These are phyloP conservation scores for Grallaria varia DNA, from an alignment of 2,113 vertebrate species.

Conservation along the genomic window DNA sequence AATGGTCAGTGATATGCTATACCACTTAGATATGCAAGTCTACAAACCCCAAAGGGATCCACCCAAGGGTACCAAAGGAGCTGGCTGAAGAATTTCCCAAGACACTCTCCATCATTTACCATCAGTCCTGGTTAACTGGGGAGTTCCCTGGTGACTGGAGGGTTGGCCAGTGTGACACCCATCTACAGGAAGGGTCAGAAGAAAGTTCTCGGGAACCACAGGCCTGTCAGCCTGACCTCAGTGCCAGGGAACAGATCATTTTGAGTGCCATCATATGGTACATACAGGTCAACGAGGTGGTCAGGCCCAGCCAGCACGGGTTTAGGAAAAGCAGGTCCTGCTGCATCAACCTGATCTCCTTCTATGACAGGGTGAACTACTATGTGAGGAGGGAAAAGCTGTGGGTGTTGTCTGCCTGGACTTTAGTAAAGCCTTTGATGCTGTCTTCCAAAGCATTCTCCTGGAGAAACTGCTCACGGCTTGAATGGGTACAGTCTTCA, in stretches of 20 bases:
- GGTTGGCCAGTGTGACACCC: neutral
- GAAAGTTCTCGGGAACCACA: neutral
- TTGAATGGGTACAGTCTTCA: neutral
- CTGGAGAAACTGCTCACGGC: neutral
- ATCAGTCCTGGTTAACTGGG: neutral
- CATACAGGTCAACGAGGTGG: neutral
- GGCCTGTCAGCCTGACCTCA: neutral
- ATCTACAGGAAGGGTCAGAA: neutral
- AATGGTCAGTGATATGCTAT: neutral
- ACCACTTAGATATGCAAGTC: neutral
- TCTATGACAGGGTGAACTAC: neutral
- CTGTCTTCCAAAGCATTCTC: neutral
- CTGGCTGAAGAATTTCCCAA: neutral
- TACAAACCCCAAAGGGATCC: neutral
- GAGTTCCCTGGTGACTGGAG: neutral
- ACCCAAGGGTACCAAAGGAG: neutral
- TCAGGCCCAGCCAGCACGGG: neutral
- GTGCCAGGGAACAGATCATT: neutral
- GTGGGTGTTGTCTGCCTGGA: neutral
- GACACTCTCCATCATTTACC: neutral
- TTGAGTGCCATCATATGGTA: neutral
- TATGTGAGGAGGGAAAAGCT: neutral
- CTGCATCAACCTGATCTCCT: neutral
- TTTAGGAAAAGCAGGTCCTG: neutral
- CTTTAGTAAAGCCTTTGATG: neutral